Conservation (phyloP, 2,888 invertebrate species). For the Caenorhabditis sp. region DNA sequence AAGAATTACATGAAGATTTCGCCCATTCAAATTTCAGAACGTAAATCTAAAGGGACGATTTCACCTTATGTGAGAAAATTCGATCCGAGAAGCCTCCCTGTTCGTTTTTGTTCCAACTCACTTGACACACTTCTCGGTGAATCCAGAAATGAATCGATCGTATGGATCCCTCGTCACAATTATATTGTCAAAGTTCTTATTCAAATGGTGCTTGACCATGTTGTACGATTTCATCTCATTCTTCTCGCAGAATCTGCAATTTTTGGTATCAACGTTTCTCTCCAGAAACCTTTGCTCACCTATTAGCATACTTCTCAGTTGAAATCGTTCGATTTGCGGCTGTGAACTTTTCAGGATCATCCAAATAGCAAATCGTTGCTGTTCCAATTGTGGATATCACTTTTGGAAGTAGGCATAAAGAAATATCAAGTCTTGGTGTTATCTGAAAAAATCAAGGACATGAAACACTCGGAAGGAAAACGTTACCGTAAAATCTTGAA, state of each 20-base stretch:
- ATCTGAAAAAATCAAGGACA: constrained; percentile 13
- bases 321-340: constrained; percentile 36
- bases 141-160: constrained; percentile 57
- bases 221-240: constrained; percentile 40
- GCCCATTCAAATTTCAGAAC: no score
- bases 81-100: no score
- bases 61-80: no score
- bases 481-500: constrained; percentile 54
- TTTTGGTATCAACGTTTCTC: neutral
- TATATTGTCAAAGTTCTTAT: constrained; percentile 36
- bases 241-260: constrained; percentile 33
- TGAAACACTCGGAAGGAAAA: neutral
- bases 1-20: no score
- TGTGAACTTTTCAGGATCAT: constrained; percentile 33
- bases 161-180: constrained; percentile 44
- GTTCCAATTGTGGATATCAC: constrained; percentile 56
- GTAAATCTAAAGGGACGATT: no score
- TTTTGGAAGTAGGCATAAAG: constrained; percentile 55
- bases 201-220: constrained; percentile 26
- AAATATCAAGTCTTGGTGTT: constrained; percentile 20
- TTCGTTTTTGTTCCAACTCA: no score
- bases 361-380: constrained; percentile 43
- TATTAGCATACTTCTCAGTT: constrained; percentile 19
- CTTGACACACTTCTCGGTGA: constrained; percentile 54
- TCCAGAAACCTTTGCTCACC: constrained; percentile 3